These are phyloP conservation scores for Athene noctua DNA, from an alignment of 2,113 vertebrate genomes.

Conservation along the genomic window DNA sequence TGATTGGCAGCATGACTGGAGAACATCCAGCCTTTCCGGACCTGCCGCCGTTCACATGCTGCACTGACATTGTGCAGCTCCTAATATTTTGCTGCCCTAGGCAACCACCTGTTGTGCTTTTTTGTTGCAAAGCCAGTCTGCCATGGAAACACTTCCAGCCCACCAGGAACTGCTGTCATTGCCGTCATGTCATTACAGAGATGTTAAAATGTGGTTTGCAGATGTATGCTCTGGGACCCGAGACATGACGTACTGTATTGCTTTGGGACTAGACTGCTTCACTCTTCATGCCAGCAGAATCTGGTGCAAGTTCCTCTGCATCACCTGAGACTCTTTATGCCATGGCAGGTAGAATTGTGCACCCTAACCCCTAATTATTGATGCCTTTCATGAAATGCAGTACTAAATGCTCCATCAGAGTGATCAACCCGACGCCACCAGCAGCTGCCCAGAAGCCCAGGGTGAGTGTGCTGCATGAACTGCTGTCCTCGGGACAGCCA, in stretches of 20 bases:
- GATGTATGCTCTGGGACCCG: neutral
- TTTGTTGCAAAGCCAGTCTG: neutral
- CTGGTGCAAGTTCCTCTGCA: neutral
- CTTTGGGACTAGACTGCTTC: neutral
- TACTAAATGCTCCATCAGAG: neutral
- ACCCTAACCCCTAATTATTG: neutral
- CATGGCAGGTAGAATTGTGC: neutral
- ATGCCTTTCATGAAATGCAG: neutral
- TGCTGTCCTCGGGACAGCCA: neutral
- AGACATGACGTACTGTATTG: neutral
- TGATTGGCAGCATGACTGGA: neutral
- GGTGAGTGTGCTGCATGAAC: neutral
- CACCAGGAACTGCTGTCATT: neutral
- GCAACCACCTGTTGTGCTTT: constrained; percentile 3
- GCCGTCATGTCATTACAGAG: neutral
- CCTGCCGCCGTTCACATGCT: accelerated
- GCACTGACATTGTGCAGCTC: neutral
- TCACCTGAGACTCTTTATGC: neutral
- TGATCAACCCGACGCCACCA: accelerated
- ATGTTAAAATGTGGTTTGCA: neutral
- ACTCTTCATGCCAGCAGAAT: neutral
- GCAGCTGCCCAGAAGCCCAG: neutral
- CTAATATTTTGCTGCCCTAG: constrained; percentile 32
- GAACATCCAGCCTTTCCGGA: neutral
- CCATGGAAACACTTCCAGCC: constrained; percentile 15